A percentile compares a stretch with the other conserved stretches of the same genome.
These are phyloP conservation scores for Istiophorus platypterus DNA, from an alignment of 2,113 vertebrate species.

Conservation along the genomic window DNA sequence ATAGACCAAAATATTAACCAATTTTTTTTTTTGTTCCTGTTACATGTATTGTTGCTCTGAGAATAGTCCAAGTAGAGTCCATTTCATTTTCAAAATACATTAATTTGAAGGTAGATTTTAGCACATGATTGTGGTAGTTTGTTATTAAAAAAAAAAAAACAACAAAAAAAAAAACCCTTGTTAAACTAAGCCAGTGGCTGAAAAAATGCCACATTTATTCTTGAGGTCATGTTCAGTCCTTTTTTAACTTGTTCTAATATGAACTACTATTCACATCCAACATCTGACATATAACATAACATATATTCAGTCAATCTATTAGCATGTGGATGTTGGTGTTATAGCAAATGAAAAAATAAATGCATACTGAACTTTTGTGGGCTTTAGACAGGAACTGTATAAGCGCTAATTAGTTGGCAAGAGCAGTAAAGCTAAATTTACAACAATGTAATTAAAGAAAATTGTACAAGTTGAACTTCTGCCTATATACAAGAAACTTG, in stretches of 20 bases:
- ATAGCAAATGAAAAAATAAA: background rate
- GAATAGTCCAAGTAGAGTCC: background rate
- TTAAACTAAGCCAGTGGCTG: no score
- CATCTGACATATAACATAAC: no score
- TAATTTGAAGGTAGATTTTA: conserved; percentile 1
- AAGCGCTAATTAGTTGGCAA: background rate
- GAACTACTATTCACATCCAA: no score
- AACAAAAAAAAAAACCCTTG: no score
- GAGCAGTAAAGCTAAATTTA: background rate
- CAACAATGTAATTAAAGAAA: background rate
- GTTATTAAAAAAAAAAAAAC: no score
- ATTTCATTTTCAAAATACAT: background rate
- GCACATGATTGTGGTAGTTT: background rate
- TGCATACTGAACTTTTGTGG: background rate
- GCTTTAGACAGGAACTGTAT: background rate
- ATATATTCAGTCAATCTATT: no score
- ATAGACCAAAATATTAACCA: no score
- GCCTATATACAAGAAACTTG: background rate
- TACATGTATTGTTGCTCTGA: background rate
- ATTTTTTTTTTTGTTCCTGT: background rate
- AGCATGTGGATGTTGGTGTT: no score
- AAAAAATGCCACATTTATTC: no score
- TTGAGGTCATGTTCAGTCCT: no score
- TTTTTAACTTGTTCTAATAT: no score
- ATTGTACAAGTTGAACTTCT: no score